Evolutionary conservation across 2,113 vertebrate species (phyloP).

Genomic region (Caracal caracal): DNA sequence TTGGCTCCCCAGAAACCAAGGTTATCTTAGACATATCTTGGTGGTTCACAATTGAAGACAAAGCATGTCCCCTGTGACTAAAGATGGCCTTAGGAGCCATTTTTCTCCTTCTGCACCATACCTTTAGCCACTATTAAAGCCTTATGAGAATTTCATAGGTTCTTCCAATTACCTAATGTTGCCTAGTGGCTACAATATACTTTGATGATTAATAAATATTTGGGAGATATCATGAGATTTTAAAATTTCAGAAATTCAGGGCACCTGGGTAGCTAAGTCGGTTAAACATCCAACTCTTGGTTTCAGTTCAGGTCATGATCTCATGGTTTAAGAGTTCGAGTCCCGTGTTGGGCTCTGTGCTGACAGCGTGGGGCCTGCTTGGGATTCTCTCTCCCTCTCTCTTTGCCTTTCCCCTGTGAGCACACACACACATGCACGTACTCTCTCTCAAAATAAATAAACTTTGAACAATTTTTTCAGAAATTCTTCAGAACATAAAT

Average conservation of each 20-base stretch:
- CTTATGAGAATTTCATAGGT: neutral
- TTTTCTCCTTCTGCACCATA: neutral
- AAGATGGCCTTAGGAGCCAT: neutral
- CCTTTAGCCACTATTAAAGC: neutral
- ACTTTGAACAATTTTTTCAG: neutral
- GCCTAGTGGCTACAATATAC: neutral
- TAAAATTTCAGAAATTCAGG: conserved; percentile 20
- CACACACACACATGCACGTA: too few relatives aligned
- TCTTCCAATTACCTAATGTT: neutral
- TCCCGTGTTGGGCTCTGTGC: too few relatives aligned
- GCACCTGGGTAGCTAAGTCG: too few relatives aligned
- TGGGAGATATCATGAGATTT: neutral
- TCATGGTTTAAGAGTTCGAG: too few relatives aligned
- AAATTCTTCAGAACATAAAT: conserved; percentile 46
- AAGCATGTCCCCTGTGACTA: neutral
- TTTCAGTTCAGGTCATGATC: too few relatives aligned
- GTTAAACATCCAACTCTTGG: too few relatives aligned
- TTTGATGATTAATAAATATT: conserved; percentile 34
- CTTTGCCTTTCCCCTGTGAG: too few relatives aligned
- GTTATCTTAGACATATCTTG: neutral
- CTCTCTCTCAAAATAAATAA: too few relatives aligned
- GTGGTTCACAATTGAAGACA: neutral
- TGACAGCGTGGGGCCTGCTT: too few relatives aligned
- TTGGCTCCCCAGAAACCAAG: neutral
- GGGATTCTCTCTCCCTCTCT: too few relatives aligned